Evolutionary conservation across 2,888 invertebrate genomes (phyloP).

Genomic region (Lymantria dispar): DNA sequence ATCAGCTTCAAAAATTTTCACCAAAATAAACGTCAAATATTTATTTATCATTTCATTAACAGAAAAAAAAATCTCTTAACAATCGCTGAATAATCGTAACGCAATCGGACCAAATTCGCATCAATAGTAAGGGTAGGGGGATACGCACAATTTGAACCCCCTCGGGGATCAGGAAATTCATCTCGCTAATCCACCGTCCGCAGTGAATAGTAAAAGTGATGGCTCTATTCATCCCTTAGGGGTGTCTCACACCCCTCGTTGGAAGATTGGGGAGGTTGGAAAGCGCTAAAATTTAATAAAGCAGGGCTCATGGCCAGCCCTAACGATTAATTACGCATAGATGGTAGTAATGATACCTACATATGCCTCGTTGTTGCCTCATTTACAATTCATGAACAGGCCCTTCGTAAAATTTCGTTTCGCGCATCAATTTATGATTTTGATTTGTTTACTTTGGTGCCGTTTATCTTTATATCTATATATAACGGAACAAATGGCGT

Average conservation of each 20-base stretch:
- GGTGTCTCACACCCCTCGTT: conserved; percentile 12
- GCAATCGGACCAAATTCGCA: conserved; percentile 57
- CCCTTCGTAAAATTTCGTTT: conserved; percentile 34
- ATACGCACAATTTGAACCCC: conserved; percentile 63
- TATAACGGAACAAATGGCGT: no score
- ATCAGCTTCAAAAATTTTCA: no score
- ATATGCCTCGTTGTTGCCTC: conserved; percentile 44
- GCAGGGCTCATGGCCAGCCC: conserved; percentile 65
- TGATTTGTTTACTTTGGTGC: conserved; percentile 18
- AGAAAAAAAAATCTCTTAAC: conserved; percentile 10
- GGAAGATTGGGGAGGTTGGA: conserved; percentile 35
- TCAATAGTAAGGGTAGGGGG: conserved; percentile 39
- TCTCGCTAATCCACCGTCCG: conserved; percentile 74
- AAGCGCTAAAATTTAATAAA: conserved; percentile 83
- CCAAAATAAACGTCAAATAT: conserved; percentile 2
- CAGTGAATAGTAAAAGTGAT: conserved; percentile 81
- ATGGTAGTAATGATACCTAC: conserved; percentile 67
- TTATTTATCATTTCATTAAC: conserved; percentile 13
- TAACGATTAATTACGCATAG: conserved; percentile 79
- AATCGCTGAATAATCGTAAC: conserved; percentile 46
- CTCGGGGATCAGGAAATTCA: conserved; percentile 71
- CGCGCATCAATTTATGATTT: conserved; percentile 16
- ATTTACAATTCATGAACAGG: conserved; percentile 55
- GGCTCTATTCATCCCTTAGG: conserved; percentile 69
- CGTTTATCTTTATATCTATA: conserved; percentile 12